Evolutionary conservation across 1,140 invertebrate genomes (phyloP).

Genomic region (Trichonephila clavata): DNA sequence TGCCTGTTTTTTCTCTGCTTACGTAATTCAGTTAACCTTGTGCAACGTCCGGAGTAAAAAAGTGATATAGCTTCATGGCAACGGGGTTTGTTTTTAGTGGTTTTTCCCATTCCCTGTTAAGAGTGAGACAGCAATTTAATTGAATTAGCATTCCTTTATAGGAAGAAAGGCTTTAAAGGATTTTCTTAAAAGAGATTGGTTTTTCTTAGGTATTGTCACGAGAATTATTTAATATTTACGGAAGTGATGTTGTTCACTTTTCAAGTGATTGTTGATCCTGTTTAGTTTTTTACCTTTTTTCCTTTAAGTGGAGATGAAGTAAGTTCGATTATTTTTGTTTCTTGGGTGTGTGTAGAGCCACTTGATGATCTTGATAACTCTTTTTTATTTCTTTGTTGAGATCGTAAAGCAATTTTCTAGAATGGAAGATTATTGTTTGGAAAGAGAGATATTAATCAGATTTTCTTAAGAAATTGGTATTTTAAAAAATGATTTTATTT

Average conservation of each 20-base stretch:
- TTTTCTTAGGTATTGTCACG: constrained; percentile 26
- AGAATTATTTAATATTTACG: constrained; percentile 55
- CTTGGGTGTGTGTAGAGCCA: not conserved
- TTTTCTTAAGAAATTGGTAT: too few relatives aligned
- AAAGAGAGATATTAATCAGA: too few relatives aligned
- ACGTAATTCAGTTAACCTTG: constrained; percentile 69
- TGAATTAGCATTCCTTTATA: constrained; percentile 45
- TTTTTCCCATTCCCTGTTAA: not conserved
- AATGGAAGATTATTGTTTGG: not conserved
- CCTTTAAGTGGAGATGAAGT: not conserved
- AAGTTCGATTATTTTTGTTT: constrained; percentile 5
- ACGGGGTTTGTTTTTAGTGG: constrained; percentile 28
- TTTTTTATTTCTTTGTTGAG: not conserved
- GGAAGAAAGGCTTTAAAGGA: not conserved
- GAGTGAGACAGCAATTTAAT: constrained; percentile 45
- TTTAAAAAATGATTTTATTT: too few relatives aligned
- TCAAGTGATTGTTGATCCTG: constrained; percentile 41
- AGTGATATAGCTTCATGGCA: constrained; percentile 50
- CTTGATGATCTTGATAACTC: not conserved
- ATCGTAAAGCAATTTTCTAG: not conserved
- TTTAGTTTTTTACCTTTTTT: constrained; percentile 46
- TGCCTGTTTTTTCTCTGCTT: constrained; percentile 64
- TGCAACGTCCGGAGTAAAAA: constrained; percentile 33
- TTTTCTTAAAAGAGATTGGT: not conserved
- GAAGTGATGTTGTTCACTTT: constrained; percentile 45